These are phyloP conservation scores for Erynnis tages DNA, from an alignment of 2,888 invertebrate genomes.

Conservation along the genomic window DNA sequence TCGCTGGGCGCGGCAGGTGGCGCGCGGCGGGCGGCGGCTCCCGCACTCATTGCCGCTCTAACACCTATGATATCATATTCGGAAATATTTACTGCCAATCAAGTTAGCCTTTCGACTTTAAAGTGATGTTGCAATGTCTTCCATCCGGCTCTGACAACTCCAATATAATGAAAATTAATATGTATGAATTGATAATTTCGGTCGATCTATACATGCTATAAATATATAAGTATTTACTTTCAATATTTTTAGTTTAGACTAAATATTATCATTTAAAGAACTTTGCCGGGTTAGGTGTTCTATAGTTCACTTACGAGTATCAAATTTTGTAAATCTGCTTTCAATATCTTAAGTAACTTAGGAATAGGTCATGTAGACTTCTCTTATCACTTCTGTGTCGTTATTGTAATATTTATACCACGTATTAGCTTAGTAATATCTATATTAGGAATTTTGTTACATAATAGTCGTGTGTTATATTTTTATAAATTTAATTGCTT, in stretches of 20 bases:
- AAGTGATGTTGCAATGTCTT: slow-evolving; percentile 35
- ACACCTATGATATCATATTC: neutral
- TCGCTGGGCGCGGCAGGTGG: neutral
- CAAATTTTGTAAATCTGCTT: slow-evolving; percentile 17
- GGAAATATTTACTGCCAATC: neutral
- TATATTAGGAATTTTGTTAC: neutral
- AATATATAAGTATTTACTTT: neutral
- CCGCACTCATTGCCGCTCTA: no score
- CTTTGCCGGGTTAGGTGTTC: neutral
- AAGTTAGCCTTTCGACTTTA: slow-evolving; percentile 12
- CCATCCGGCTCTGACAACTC: slow-evolving; percentile 33
- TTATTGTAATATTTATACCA: slow-evolving; percentile 9
- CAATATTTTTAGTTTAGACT: neutral
- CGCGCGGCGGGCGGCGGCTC: neutral
- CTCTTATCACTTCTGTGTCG: slow-evolving; percentile 10
- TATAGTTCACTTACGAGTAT: neutral
- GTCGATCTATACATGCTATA: neutral
- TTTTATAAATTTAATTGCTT: slow-evolving; percentile 11
- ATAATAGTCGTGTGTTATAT: slow-evolving; percentile 17
- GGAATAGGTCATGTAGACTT: slow-evolving; percentile 3
- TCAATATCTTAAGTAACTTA: slow-evolving; percentile 3
- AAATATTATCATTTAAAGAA: neutral
- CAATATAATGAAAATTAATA: slow-evolving; percentile 14
- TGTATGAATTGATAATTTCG: slow-evolving; percentile 2
- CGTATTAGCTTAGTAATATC: slow-evolving; percentile 3